Evolutionary conservation across 2,797 vertebrate genomes (phyloP), one percentile per base, ranked within the genome.

Genomic region (Oryzias dopingdopingensis): DNA sequence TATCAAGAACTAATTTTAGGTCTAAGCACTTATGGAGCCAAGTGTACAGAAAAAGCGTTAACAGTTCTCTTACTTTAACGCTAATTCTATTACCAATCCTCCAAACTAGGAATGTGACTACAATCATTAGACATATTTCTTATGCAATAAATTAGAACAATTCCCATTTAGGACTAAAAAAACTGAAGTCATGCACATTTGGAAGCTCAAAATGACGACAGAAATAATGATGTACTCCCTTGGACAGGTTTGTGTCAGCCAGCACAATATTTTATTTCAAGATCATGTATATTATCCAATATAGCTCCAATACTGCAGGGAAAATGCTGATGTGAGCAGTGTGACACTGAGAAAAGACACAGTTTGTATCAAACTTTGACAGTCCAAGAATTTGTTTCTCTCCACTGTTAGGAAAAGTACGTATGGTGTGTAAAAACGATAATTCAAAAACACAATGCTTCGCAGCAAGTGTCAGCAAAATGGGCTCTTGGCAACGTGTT

Each of bases 291-390:
- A 20, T 53, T 53, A 62, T 69, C 15, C 4, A 4, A 61, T 55
- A 51, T 49, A 51, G 79, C 64, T 59, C 55, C 74, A 55, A 63
- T 60, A 74, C 67, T 42, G 48, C 16, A 43, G 56, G 14, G 61
- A 49, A 76, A 70, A 29, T 67, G 79, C 78, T 80, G 84, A 83
- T 74, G 79, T 76, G 76, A 81, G 75, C 76, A 74, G 52, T 56
- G 54, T 41, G 70, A 42, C 61, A 78, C 55, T 50, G 41, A 61
- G 49, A 59, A 43, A 4, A 22, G 52, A 26, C n/a, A 23, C 13
- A 49, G 50, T 40, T 40, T 68, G 59, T 62, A 71, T 70, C 61
- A 63, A 67, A 61, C 72, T 71, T 60, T 72, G 71, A 80, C 61
- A 56, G 56, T 10, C 15, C 4, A 23, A 43, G 10, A 61, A 23